Percentiles rank a stretch among this genome's conserved stretches.
These are phyloP conservation scores for Tetanocera ferruginea DNA, from an alignment of 2,888 invertebrate species.

Conservation along the genomic window DNA sequence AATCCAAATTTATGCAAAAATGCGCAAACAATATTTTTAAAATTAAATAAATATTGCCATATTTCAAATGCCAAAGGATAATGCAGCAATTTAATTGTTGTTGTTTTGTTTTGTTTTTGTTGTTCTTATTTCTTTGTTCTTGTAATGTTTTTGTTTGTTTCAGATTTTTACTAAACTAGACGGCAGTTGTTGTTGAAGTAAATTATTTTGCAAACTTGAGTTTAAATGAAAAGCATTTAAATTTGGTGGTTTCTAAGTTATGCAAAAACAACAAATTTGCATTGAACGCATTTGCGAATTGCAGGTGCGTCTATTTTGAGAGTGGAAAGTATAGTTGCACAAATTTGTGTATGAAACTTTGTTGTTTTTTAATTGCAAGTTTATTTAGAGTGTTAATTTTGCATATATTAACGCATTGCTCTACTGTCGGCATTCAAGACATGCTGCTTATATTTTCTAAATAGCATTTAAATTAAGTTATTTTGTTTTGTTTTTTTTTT, in stretches of 20 bases:
- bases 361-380: not conserved
- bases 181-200: constrained; percentile 10
- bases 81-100: not conserved
- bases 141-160: not conserved
- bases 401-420: not conserved
- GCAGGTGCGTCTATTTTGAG: not conserved
- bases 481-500: constrained; percentile 17
- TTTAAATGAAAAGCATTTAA: not conserved
- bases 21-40: not conserved
- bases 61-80: not conserved
- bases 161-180: not conserved
- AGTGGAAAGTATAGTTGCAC: too few species aligned
- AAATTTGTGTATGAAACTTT: not conserved
- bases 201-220: not conserved
- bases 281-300: not conserved
- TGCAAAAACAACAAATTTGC: not conserved
- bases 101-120: not conserved
- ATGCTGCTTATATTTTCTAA: not conserved
- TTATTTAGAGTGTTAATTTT: not conserved
- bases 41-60: not conserved
- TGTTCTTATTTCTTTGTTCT: not conserved
- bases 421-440: not conserved
- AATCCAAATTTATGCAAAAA: not conserved
- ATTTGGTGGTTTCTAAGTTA: not conserved
- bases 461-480: not conserved